A percentile compares a stretch with the other conserved stretches of the same genome.
These are phyloP conservation scores for Dolichotis patagonum DNA, from an alignment of 2,113 vertebrate species.

Conservation along the genomic window DNA sequence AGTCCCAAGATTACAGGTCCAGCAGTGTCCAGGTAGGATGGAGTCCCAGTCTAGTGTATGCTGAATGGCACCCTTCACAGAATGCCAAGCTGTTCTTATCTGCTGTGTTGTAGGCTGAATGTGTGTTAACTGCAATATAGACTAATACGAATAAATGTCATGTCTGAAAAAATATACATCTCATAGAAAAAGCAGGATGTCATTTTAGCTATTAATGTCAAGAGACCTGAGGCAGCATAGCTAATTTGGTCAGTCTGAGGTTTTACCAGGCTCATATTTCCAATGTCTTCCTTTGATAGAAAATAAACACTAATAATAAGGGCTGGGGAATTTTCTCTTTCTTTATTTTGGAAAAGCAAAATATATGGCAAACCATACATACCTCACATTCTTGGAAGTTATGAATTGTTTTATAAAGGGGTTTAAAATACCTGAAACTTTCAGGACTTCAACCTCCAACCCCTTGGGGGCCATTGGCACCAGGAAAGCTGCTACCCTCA, in stretches of 20 bases:
- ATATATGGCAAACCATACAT: background rate
- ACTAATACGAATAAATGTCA: conserved; percentile 7
- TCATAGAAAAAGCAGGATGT: conserved; percentile 52
- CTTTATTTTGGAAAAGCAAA: conserved; percentile 8
- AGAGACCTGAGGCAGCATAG: background rate
- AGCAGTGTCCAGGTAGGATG: background rate
- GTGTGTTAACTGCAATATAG: background rate
- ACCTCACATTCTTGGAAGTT: conserved; percentile 54
- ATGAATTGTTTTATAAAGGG: conserved; percentile 40
- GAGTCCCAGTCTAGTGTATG: background rate
- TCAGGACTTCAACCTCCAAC: background rate
- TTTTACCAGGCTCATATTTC: conserved; percentile 34
- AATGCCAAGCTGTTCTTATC: background rate
- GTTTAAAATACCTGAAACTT: conserved; percentile 52
- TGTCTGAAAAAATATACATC: conserved; percentile 40
- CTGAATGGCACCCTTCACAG: background rate
- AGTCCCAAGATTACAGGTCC: background rate
- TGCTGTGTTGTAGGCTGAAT: background rate
- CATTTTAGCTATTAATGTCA: conserved; percentile 31
- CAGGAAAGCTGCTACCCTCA: background rate
- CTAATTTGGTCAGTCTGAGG: background rate
- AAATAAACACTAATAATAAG: conserved; percentile 22
- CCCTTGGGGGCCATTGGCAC: background rate
- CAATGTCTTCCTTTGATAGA: conserved; percentile 1
- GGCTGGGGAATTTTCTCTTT: background rate